Conservation (phyloP, 2,797 vertebrate genomes). For the Esox lucius region DNA sequence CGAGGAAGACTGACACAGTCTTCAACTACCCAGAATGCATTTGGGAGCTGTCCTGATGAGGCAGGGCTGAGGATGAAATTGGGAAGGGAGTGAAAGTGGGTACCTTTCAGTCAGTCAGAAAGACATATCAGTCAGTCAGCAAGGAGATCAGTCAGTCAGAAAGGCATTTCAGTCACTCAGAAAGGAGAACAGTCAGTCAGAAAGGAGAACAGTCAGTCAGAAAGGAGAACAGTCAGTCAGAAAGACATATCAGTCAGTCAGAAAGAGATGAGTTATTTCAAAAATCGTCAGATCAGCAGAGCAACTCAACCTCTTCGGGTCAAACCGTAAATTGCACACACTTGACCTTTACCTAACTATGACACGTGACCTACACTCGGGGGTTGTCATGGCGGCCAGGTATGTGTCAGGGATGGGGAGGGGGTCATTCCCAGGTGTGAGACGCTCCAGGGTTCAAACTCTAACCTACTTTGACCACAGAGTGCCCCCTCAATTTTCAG, state of each 20-base stretch:
- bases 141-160: background rate
- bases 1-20: no score
- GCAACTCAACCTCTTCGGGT: background rate
- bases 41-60: no score
- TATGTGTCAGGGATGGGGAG: constrained; percentile 32
- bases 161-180: background rate
- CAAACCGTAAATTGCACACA: constrained; percentile 1
- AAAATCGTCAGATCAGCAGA: no score
- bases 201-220: no score
- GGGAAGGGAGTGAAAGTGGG: no score
- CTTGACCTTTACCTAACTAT: constrained; percentile 46
- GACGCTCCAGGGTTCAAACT: constrained; percentile 20
- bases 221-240: background rate
- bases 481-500: constrained; percentile 28
- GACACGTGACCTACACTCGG: constrained; percentile 46
- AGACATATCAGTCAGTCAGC: no score
- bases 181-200: constrained; percentile 2
- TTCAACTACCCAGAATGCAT: no score
- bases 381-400: constrained; percentile 54
- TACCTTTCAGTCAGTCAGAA: no score
- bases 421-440: constrained; percentile 43
- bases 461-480: constrained; percentile 47
- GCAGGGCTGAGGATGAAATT: no score
- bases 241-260: background rate
- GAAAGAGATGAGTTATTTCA: background rate